Evolutionary conservation across 2,113 vertebrate species (phyloP), one percentile per base, ranked within the genome.

Genomic region (Thryonomys swinderianus): DNA sequence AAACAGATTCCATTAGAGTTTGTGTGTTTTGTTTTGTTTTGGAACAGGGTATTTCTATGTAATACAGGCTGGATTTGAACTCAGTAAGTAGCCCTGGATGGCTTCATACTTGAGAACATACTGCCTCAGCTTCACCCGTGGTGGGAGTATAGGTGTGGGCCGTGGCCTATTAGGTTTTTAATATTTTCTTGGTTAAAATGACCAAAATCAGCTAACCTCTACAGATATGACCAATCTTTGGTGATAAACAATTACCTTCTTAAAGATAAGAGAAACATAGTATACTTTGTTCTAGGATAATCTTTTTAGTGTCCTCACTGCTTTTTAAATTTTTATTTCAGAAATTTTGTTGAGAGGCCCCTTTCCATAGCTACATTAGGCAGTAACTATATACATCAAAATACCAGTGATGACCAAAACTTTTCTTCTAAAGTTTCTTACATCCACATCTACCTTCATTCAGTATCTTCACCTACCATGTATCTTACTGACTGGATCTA

Each of bases 191-290:
- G 25, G 10, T 71, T 93, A 69, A 23, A 76, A 76, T 91, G 37
- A 84, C 42, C 40, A 57, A 93, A 93, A 90, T 83, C 61, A 91
- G 57, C 71, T 74, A 55, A 86, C 76, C 18, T 81, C 45, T 74
- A 14, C 66, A 73, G 71, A 53, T 6, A 6, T 37, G 13, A 21
- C 23, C 79, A 53, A 27, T 88, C 40, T 61, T 74, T 74, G 40
- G 13, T 88, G 40, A 93, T 74, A 81, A 74, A 18, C 37, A 79
- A 42, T 14, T 34, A 71, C 17, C 30, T 80, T 91, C 32, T 78
- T 74, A 32, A 91, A 79, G 23, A 78, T 32, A 87, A 66, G 32
- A 74, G 67, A 85, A 81, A 57, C 14, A 3, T 55, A 40, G 20
- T 67, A 32, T 32, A 53, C 4, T 32, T 71, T 27, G 6, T 53